These are phyloP conservation scores for Bembecia ichneumoniformis DNA, from an alignment of 2,888 invertebrate genomes.

Conservation along the genomic window DNA sequence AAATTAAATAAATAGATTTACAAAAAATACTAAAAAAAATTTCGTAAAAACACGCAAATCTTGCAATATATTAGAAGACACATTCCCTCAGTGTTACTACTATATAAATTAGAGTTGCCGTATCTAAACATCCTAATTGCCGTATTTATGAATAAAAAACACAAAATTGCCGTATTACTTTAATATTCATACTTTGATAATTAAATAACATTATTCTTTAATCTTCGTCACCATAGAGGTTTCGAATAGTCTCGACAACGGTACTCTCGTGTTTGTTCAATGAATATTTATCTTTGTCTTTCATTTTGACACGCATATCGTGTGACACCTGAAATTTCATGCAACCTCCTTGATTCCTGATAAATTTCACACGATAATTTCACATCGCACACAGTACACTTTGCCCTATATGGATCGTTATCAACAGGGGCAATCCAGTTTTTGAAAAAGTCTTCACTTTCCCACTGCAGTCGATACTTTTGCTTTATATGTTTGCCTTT, in stretches of 20 bases:
- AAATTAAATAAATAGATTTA: too few relatives aligned
- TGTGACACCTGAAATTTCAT: too few relatives aligned
- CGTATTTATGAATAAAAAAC: too few relatives aligned
- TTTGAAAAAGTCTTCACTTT: conserved; percentile 8
- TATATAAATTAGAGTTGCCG: too few relatives aligned
- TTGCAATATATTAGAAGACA: too few relatives aligned
- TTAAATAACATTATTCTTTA: background rate
- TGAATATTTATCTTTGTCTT: background rate
- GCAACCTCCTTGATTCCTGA: conserved; percentile 1
- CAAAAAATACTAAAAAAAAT: too few relatives aligned
- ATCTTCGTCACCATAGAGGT: background rate
- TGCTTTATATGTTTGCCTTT: conserved; percentile 6
- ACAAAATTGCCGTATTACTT: too few relatives aligned
- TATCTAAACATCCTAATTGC: too few relatives aligned
- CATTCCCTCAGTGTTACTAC: too few relatives aligned
- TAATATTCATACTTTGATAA: too few relatives aligned
- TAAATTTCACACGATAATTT: conserved; percentile 6
- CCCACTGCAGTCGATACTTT: conserved; percentile 8
- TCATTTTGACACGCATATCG: too few relatives aligned
- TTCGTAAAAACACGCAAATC: too few relatives aligned
- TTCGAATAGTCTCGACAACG: background rate
- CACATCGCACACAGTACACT: conserved; percentile 3
- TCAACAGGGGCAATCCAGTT: conserved; percentile 8
- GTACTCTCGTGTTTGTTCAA: background rate
- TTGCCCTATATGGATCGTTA: conserved; percentile 6